Evolutionary conservation across 2,888 invertebrate genomes (phyloP).

Genomic region (Drosophila antonietae): DNA sequence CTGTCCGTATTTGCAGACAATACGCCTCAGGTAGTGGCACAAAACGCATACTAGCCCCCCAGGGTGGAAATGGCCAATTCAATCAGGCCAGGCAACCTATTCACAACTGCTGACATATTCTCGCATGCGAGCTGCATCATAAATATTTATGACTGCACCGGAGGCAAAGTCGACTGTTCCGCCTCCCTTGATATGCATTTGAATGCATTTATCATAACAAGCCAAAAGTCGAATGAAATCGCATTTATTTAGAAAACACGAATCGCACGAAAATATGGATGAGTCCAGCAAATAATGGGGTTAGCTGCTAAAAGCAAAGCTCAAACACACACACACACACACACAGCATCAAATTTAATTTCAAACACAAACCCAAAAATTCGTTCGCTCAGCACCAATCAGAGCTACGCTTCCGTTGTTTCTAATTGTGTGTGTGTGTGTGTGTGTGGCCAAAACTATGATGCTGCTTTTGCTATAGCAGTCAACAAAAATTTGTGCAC

Average conservation of each 20-base stretch:
- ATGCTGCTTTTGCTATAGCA: slow-evolving; percentile 24
- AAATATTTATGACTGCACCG: slow-evolving; percentile 52
- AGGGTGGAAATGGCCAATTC: slow-evolving; percentile 41
- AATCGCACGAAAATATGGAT: slow-evolving; percentile 3
- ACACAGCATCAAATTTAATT: slow-evolving; percentile 69
- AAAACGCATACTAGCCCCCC: not conserved
- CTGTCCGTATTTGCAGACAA: slow-evolving; percentile 9
- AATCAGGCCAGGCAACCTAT: slow-evolving; percentile 37
- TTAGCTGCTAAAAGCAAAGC: not conserved
- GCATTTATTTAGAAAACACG: slow-evolving; percentile 53
- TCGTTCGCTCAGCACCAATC: slow-evolving; percentile 63
- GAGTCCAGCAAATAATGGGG: not conserved
- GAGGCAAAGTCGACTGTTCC: not conserved
- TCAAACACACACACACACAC: slow-evolving; percentile 2
- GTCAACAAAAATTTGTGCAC: slow-evolving; percentile 26
- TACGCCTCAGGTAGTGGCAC: slow-evolving; percentile 7
- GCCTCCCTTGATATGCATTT: slow-evolving; percentile 45
- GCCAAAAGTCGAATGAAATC: slow-evolving; percentile 42
- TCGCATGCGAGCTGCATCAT: slow-evolving; percentile 29
- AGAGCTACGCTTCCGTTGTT: slow-evolving; percentile 42
- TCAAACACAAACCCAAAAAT: slow-evolving; percentile 64
- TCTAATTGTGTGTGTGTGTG: slow-evolving; percentile 25
- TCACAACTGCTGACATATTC: slow-evolving; percentile 19
- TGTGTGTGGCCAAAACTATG: slow-evolving; percentile 51
- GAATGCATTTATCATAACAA: slow-evolving; percentile 60